Conservation (phyloP, 2,797 vertebrate species). For the Acanthiza pusilla region DNA sequence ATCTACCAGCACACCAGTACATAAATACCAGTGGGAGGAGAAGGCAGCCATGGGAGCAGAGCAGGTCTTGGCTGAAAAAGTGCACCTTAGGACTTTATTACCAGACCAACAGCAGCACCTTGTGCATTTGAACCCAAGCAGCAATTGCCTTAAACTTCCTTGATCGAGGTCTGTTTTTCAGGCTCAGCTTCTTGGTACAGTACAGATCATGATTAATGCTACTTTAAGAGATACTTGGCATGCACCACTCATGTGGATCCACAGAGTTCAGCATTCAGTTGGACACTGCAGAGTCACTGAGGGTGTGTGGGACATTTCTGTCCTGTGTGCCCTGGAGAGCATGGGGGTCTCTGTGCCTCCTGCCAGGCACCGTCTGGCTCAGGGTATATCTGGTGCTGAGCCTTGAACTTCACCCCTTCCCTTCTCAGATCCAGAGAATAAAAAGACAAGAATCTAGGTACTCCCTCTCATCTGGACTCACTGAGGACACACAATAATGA, state of each 20-base stretch:
- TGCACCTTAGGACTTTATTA: not conserved
- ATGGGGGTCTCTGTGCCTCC: accelerated
- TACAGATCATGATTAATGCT: not conserved
- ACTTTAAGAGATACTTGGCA: not conserved
- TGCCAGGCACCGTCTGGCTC: not conserved
- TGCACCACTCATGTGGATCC: accelerated
- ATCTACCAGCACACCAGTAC: not conserved
- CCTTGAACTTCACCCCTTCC: not conserved
- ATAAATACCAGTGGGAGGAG: not conserved
- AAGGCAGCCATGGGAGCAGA: not conserved
- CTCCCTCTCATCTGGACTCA: not conserved
- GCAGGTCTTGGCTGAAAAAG: accelerated
- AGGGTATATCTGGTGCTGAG: not conserved
- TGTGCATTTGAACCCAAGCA: not conserved
- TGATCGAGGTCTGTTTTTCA: not conserved
- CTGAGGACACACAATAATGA: not conserved
- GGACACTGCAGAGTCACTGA: not conserved
- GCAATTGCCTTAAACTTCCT: not conserved
- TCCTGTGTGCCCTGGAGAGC: not conserved
- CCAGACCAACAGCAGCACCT: not conserved
- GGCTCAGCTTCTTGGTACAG: not conserved
- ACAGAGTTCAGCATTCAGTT: not conserved
- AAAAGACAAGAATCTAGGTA: not conserved
- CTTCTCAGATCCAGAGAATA: not conserved
- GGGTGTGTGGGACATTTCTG: not conserved